phyloP scores from a whole-genome alignment of 2,888 invertebrate genomes.

The Melinaea menophilus region DNA sequence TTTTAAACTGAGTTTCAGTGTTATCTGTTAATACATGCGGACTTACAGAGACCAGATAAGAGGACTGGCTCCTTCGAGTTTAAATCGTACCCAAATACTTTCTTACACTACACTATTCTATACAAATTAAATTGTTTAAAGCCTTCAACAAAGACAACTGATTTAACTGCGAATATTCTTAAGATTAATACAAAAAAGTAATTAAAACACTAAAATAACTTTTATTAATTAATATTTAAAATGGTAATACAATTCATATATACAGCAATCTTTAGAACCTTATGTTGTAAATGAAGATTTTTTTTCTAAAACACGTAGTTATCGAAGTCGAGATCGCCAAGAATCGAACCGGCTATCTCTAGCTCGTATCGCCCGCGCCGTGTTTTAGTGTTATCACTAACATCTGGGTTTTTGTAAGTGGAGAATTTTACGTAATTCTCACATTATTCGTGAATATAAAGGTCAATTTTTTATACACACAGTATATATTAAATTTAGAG shows the following conservation, averaged over 20 bases:
- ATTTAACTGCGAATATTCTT: too few relatives aligned
- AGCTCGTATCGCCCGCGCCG: slow-evolving; percentile 51
- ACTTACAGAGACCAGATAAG: too few relatives aligned
- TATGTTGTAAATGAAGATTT: slow-evolving; percentile 51
- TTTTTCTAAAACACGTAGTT: slow-evolving; percentile 57
- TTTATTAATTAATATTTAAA: neutral
- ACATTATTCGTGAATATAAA: slow-evolving; percentile 12
- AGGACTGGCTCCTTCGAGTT: too few relatives aligned
- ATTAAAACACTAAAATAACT: neutral
- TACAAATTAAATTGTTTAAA: too few relatives aligned
- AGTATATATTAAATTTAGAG: too few relatives aligned
- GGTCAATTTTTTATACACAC: too few relatives aligned
- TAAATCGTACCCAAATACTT: too few relatives aligned
- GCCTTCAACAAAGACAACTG: too few relatives aligned
- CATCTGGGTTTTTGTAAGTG: slow-evolving; percentile 41
- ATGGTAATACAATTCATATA: neutral
- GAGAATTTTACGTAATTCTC: slow-evolving; percentile 37
- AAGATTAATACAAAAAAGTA: neutral
- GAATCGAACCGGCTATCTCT: slow-evolving; percentile 67
- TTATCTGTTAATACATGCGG: too few relatives aligned
- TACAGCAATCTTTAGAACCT: slow-evolving; percentile 33
- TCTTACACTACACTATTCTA: too few relatives aligned
- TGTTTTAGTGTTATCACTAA: slow-evolving; percentile 39
- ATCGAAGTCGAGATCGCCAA: slow-evolving; percentile 60
- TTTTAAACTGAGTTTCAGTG: too few relatives aligned